phyloP scores from a whole-genome alignment of 2,113 vertebrate species.

The Peromyscus californicus region DNA sequence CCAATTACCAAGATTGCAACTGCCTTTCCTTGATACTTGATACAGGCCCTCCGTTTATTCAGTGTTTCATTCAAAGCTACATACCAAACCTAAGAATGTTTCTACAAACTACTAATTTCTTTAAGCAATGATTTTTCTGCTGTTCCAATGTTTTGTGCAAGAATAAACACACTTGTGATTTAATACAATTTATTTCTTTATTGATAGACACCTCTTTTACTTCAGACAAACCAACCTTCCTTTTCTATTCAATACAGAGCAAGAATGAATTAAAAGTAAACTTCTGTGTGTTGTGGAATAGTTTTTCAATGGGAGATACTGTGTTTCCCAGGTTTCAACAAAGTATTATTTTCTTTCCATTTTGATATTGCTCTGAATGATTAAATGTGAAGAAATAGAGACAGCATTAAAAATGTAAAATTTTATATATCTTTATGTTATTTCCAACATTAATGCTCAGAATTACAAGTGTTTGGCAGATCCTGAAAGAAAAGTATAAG shows the following conservation, averaged over 20 bases:
- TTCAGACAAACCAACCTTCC: not conserved
- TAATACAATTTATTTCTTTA: not conserved
- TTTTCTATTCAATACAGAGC: not conserved
- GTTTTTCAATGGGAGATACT: not conserved
- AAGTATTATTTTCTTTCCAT: not conserved
- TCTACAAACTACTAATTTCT: constrained; percentile 28
- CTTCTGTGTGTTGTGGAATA: not conserved
- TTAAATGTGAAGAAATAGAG: not conserved
- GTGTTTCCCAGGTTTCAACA: not conserved
- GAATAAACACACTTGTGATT: not conserved
- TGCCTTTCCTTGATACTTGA: constrained; percentile 52
- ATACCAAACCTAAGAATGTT: constrained; percentile 16
- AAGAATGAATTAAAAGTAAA: not conserved
- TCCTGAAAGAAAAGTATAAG: not conserved
- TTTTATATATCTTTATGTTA: not conserved
- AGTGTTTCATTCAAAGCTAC: not conserved
- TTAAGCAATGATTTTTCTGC: not conserved
- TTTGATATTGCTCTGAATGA: not conserved
- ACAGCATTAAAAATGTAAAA: not conserved
- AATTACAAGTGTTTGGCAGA: not conserved
- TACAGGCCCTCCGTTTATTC: not conserved
- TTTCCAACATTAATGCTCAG: not conserved
- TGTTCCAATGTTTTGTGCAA: not conserved
- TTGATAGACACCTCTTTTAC: constrained; percentile 5
- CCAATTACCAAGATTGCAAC: constrained; percentile 77